Base-by-base conservation (phyloP, 1,140 invertebrate genomes). In the Euwallacea fornicatus region DNA sequence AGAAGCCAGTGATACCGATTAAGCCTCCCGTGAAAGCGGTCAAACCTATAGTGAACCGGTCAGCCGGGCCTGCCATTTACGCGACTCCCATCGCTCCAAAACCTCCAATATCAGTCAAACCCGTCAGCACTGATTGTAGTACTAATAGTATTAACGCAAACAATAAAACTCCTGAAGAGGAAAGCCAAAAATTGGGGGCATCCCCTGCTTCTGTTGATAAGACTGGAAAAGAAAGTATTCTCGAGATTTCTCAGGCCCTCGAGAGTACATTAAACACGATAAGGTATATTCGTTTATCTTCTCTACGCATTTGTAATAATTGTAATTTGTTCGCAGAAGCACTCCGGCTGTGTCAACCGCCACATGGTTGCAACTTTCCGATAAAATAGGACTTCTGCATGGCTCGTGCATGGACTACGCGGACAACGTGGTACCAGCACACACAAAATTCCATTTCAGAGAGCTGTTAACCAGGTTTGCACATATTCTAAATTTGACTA, bases 361-460 rank as follows among this genome's bases (percentile, higher is more conserved):
- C 0, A 88, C 86, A 73, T 93, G 92, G 86, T 83, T 94, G n/a
- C 92, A 94, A 77, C 83, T 94, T 1, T 93, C 92, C 0, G 93
- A 95, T 78, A 93, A 93, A 78, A 87, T 94, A 8, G 90, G 91
- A 50, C 82, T 91, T 54, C 84, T 95, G 50, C 91, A 93, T 75
- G 87, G 88, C 0, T 90, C 91, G 69, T 95, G 93, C 80, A 84
- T 87, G 47, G 87, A 87, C 50, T 90, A 91, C 65, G 86, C 85
- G 0, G 84, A 85, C 69, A 90, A 91, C 71, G 87, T 91, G 3
- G 90, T 94, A 72, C 89, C 93, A 15, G 92, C 94, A 13, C 93
- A 94, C 78, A 88, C 91, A 41, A 90, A 95, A 67, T 95, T 97
- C 80, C 93, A 95, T 75, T 90, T 96, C 77, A 89, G 93, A 8